Evolutionary conservation across 2,113 vertebrate genomes (phyloP).

Genomic region (Pelobates fuscus): DNA sequence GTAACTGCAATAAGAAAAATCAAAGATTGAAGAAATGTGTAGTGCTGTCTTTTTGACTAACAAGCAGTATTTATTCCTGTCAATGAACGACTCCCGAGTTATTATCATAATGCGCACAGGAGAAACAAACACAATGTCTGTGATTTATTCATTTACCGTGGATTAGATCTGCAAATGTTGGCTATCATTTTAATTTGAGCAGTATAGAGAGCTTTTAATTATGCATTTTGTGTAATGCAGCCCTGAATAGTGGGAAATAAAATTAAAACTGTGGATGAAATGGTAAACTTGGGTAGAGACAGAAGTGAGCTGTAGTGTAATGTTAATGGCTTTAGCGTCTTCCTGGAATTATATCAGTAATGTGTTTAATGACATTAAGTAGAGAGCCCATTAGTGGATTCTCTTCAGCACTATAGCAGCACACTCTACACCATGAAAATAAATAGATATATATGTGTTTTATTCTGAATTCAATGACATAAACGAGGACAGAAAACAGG

Average conservation of each 20-base stretch:
- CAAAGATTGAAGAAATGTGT: too few relatives aligned
- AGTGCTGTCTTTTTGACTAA: too few relatives aligned
- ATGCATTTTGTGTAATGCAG: conserved; percentile 76
- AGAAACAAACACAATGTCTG: too few relatives aligned
- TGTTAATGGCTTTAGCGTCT: conserved; percentile 87
- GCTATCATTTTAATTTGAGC: conserved; percentile 79
- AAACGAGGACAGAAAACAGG: too few relatives aligned
- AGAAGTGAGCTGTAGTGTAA: conserved; percentile 76
- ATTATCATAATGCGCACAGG: too few relatives aligned
- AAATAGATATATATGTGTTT: too few relatives aligned
- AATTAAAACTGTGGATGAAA: conserved; percentile 81
- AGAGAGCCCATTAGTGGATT: conserved; percentile 96
- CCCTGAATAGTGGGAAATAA: conserved; percentile 72
- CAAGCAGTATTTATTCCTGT: too few relatives aligned
- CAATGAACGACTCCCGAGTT: too few relatives aligned
- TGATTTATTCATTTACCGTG: conserved; percentile 81
- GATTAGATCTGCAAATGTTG: conserved; percentile 80
- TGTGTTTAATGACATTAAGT: conserved; percentile 98
- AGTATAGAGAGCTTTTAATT: conserved; percentile 79
- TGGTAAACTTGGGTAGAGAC: conserved; percentile 74
- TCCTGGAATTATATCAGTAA: conserved; percentile 99
- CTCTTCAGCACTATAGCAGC: conserved; percentile 80
- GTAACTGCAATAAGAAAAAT: too few relatives aligned
- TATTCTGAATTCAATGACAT: conserved; percentile 46
- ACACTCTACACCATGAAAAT: conserved; percentile 69